Conservation (phyloP, 1,140 invertebrate genomes). For the Magallana angulata region DNA sequence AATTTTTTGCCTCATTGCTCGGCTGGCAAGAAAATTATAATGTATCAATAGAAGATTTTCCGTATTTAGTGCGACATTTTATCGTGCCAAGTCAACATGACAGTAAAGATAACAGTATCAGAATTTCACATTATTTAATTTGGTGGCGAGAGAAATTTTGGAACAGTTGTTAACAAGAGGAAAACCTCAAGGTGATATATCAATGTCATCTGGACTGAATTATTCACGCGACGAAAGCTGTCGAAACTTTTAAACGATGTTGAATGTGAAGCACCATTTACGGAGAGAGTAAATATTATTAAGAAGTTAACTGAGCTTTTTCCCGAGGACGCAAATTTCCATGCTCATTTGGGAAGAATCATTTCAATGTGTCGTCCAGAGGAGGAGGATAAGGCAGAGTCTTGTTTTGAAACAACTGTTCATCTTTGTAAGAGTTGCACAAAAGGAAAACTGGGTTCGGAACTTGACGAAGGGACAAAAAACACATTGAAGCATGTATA, state of each 20-base stretch:
- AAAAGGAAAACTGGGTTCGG: not conserved
- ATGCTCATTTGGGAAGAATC: conserved; percentile 61
- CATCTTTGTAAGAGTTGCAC: conserved; percentile 42
- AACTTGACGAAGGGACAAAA: conserved; percentile 37
- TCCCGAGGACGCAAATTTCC: conserved; percentile 61
- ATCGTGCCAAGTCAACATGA: conserved; percentile 49
- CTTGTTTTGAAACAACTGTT: conserved; percentile 55
- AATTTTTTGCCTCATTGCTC: conserved; percentile 58
- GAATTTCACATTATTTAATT: conserved; percentile 60
- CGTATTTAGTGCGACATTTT: conserved; percentile 53
- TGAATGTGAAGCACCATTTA: conserved; percentile 54
- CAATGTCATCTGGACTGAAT: conserved; percentile 39
- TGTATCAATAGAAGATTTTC: conserved; percentile 60
- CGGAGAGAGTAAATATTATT: conserved; percentile 56
- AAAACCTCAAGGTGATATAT: not conserved
- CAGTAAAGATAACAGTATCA: conserved; percentile 52
- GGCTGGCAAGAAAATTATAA: conserved; percentile 53
- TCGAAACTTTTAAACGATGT: conserved; percentile 58
- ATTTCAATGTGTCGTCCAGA: conserved; percentile 57
- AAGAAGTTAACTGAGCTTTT: conserved; percentile 51
- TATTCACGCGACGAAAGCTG: conserved; percentile 44
- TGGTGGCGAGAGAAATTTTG: conserved; percentile 56
- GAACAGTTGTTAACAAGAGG: conserved; percentile 43
- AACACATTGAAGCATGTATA: conserved; percentile 55
- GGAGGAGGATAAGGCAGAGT: conserved; percentile 54